Evolutionary conservation across 2,888 invertebrate genomes (phyloP), one percentile per base, ranked within the genome.

Genomic region (Pterobdella sp.): DNA sequence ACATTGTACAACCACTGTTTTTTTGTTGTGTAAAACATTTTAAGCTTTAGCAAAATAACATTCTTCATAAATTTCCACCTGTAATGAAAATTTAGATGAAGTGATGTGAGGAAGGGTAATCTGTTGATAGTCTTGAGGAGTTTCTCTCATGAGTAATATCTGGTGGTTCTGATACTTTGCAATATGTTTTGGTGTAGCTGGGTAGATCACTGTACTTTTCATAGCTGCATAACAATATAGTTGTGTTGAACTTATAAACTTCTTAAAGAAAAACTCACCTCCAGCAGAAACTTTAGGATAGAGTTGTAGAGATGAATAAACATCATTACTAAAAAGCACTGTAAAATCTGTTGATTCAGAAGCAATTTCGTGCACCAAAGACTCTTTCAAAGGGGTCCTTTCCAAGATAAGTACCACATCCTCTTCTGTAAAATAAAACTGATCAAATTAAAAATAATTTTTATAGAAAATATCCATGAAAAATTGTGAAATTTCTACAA

Each of bases 1-100:
- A 98, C 93, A 83, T 99, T 99, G 83, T 92, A 91, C 0, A 97
- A 91, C 98, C 98, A 98, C 92, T 95, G 85, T 31, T 88, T 88
- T 37, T 34, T 32, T 2, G 14, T 26, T 14, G 29, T 70, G 3
- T 29, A n/a, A 49, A 37, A 63, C 18, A 26, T 26, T 0, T 18
- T 26, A 60, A 49, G 36, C 49, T 31, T 68, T 65, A 65, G 14
- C 60, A 29, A 34, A 37, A 31, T 36, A 68, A 68, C 4, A 32
- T 10, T 7, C 32, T 65, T 10, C 7, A 4, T 32, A 10, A n/a
- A 14, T 18, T 71, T 29, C 10, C 81, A 93, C 93, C 88, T 92
- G 88, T 73, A 93, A 85, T 80, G 89, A 89, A 78, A 93, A 90
- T 79, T 90, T 74, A 66, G 77, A 77, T 56, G 76, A 72, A 35